Percentiles rank a stretch among this genome's conserved stretches.
These are phyloP conservation scores for Sphenopsis melanotis DNA, from an alignment of 2,797 vertebrate species.

Conservation along the genomic window DNA sequence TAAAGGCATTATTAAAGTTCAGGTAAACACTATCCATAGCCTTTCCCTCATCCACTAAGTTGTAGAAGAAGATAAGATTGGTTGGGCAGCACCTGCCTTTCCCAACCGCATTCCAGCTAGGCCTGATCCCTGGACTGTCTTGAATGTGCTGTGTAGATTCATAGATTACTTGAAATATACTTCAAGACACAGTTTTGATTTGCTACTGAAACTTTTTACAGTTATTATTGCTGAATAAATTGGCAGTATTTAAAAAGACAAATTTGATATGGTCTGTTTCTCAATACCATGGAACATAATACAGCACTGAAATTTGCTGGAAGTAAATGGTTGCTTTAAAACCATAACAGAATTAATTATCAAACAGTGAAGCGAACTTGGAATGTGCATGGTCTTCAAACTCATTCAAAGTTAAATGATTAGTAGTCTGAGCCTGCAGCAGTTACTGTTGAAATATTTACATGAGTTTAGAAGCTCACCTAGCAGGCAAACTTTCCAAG, in stretches of 20 bases:
- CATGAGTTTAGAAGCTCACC: conserved; percentile 26
- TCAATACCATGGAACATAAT: not conserved
- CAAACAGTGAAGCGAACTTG: not conserved
- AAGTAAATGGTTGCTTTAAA: conserved; percentile 23
- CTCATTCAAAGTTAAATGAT: conserved; percentile 15
- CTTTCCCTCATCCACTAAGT: not conserved
- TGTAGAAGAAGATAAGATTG: too few relatives aligned
- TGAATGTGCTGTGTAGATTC: not conserved
- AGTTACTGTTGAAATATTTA: conserved; percentile 47
- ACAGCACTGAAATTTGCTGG: not conserved
- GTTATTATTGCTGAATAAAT: conserved; percentile 28
- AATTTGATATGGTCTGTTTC: not conserved
- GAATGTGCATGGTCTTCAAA: not conserved
- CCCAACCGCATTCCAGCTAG: not conserved
- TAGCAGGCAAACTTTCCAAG: not conserved
- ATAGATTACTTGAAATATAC: not conserved
- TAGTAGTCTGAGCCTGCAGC: conserved; percentile 1
- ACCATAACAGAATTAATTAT: conserved; percentile 11
- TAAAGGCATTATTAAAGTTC: not conserved
- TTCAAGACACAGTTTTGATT: conserved; percentile 10
- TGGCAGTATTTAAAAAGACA: not conserved
- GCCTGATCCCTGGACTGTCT: not conserved
- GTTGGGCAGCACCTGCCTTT: not conserved
- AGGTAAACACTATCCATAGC: not conserved
- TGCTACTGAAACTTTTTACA: not conserved